Base-by-base conservation (phyloP, 2,797 vertebrate species). In the Dipus sagitta region DNA sequence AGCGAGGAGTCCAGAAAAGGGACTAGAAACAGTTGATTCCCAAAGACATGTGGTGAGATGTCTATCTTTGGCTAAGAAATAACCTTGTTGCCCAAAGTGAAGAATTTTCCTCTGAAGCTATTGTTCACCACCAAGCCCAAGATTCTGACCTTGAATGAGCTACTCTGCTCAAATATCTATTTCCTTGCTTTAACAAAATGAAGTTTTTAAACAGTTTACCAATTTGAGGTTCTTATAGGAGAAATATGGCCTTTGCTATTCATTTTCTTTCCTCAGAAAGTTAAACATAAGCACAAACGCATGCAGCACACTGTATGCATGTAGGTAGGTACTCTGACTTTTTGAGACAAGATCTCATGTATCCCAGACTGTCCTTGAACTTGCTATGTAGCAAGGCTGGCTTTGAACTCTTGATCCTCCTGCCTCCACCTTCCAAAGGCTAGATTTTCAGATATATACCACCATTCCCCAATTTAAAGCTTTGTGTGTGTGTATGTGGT, bases 111-210 rank as follows among this genome's bases (percentile, higher is more conserved):
- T 68, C 15, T 78, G 65, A 94, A 52, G 82, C 23, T 6, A 6
- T 42, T 58, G 74, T 77, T 77, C 21, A 84, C 88, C 65, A 54
- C 82, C 32, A 90, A 67, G 3, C 54, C 28, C 28, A 62, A 90
- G 47, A 65, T 38, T 93, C 74, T 88, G 67, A 68, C 12, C 18
- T 34, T n/a, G 8, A 80, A 82, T 26, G 23, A 88, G 28, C n/a
- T 58, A 64, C 3, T 64, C 60, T 64, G 65, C 58, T 90, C 28
- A 84, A 92, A 96, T 90, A 15, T 70, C 1, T 82, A 38, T 38
- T 9, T 71, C 89, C 96, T 97, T 96, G 67, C 70, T 96, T 95
- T 94, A 94, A 95, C 32, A 93, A 97, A 85, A 96, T 21, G 12
- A 5, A 86, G 82, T 91, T 94, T 97, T 92, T 52, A 87, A 94